These are phyloP conservation scores for Hydrocynus forskahlii DNA, from an alignment of 2,797 vertebrate species.

Conservation along the genomic window DNA sequence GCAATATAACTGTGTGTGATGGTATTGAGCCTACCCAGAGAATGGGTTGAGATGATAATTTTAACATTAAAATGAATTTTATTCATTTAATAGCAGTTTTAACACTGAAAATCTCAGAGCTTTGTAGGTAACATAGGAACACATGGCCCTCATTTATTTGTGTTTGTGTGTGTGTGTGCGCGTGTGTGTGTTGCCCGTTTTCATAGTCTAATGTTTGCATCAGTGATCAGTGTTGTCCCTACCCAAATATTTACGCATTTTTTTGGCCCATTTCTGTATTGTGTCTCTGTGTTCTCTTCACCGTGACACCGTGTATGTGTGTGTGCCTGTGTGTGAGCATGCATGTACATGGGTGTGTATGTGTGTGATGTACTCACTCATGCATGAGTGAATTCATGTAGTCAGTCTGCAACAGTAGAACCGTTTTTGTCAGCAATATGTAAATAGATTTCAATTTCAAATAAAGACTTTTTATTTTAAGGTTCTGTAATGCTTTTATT, in stretches of 20 bases:
- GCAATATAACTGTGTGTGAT: neutral
- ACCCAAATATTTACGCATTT: constrained; percentile 2
- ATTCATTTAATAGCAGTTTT: neutral
- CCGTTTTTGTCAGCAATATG: neutral
- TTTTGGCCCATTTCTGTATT: neutral
- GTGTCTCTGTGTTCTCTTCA: neutral
- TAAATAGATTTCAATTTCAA: neutral
- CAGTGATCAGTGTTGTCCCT: constrained; percentile 4
- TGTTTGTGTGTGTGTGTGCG: neutral
- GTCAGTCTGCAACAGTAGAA: neutral
- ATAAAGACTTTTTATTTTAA: too few relatives aligned
- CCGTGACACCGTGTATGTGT: neutral
- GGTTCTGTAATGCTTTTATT: too few relatives aligned
- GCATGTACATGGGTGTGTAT: neutral
- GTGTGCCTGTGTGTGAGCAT: neutral
- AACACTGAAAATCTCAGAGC: neutral
- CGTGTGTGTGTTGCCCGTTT: neutral
- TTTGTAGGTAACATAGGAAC: neutral
- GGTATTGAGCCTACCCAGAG: neutral
- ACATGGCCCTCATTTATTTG: neutral
- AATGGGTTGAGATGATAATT: neutral
- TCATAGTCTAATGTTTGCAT: neutral
- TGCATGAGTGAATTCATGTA: neutral
- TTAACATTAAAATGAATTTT: neutral
- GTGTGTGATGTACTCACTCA: neutral